Evolutionary conservation across 2,888 invertebrate species (phyloP), one percentile per base, ranked within the genome.

Genomic region (Leptinotarsa rubiginosa): DNA sequence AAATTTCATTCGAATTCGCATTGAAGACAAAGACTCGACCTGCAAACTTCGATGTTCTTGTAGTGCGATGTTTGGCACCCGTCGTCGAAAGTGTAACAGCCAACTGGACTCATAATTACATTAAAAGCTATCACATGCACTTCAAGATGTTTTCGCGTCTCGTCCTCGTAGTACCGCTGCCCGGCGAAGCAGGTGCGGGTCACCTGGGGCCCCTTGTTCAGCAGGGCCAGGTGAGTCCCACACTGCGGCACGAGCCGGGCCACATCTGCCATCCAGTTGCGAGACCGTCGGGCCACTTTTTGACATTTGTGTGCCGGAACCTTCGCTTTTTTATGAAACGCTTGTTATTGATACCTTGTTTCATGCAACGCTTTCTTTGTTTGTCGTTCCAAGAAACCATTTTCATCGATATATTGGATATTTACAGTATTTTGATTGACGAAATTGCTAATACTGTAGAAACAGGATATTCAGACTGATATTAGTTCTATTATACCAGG

Each of bases 121-220:
- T 71, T 66, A 67, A 69, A 47, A 52, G 59, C 72, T 20, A 67
- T 73, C 69, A 69, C 65, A 69, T 69, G 72, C 72, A 50, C 31
- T 41, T 64, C 67, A 68, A 68, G 72, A 68, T 69, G 69, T 41
- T 73, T 73, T 68, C 64, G 72, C 67, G 72, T 18, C 47, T 67
- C 67, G 50, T 56, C 50, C 25, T 66, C 15, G 22, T 22, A 47
- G 15, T 47, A 52, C 50, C 50, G 69, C 31, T 52, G 73, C 54
- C 49, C 50, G 56, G 31, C 52, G 7, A 76, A 82, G 84, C 85
- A 85, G 85, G 85, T 85, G 85, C 83, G 80, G 81, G 78, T 84
- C 85, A 84, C 85, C 84, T 84, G 85, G 84, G 81, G 82, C 82
- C 80, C 81, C 81, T 77, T 78, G 81, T 81, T 79, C 85, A 85